Percentiles rank a stretch among this genome's conserved stretches.
Evolutionary conservation across 2,797 vertebrate species (phyloP).

Genomic region (Holocentrus rufus): DNA sequence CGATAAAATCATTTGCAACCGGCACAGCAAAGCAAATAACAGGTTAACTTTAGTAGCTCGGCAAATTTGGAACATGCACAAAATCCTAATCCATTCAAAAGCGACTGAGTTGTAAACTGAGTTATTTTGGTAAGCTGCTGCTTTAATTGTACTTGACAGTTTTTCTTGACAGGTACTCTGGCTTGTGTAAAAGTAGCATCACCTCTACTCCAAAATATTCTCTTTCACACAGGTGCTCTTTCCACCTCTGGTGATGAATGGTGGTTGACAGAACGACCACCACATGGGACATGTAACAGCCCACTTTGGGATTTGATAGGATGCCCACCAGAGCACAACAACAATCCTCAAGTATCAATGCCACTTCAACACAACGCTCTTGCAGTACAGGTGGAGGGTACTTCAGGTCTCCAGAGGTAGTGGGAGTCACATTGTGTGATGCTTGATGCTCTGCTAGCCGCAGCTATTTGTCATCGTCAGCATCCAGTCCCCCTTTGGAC

Average conservation of each 20-base stretch:
- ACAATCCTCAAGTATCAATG: constrained; percentile 24
- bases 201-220: too few relatives aligned
- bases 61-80: too few relatives aligned
- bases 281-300: neutral
- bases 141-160: too few relatives aligned
- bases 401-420: constrained; percentile 56
- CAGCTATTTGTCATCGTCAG: constrained; percentile 69
- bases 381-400: constrained; percentile 36
- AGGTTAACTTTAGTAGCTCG: neutral
- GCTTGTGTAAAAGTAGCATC: too few relatives aligned
- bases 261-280: constrained; percentile 4
- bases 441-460: constrained; percentile 55
- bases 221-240: too few relatives aligned
- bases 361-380: constrained; percentile 27
- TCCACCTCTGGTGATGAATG: constrained; percentile 4
- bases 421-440: constrained; percentile 56
- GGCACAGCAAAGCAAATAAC: neutral
- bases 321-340: constrained; percentile 14
- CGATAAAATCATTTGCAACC: too few relatives aligned
- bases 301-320: constrained; percentile 16
- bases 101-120: too few relatives aligned
- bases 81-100: neutral
- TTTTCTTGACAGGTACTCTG: too few relatives aligned
- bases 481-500: constrained; percentile 51
- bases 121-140: too few relatives aligned